These are phyloP conservation scores for Clinocottus analis DNA, from an alignment of 2,113 vertebrate species.

Conservation along the genomic window DNA sequence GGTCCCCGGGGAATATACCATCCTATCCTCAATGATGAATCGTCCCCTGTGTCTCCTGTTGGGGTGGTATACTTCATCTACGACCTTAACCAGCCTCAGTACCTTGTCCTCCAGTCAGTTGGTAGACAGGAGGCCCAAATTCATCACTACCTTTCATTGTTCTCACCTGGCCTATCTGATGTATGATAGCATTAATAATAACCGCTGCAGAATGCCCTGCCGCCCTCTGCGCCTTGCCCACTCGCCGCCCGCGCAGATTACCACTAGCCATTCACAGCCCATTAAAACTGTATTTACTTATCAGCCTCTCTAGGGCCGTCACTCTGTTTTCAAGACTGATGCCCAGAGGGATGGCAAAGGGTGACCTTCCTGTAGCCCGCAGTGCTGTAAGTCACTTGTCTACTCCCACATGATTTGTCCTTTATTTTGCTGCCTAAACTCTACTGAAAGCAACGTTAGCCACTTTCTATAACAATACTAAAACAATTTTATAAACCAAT, in stretches of 20 bases:
- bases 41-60: conserved; percentile 55
- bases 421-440: conserved; percentile 38
- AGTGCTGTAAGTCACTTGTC: conserved; percentile 52
- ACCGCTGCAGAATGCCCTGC: conserved; percentile 67
- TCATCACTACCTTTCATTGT: conserved; percentile 78
- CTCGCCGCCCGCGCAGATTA: conserved; percentile 70
- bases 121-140: conserved; percentile 71
- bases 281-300: conserved; percentile 86
- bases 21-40: conserved; percentile 66
- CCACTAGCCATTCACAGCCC: conserved; percentile 76
- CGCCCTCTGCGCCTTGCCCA: conserved; percentile 69
- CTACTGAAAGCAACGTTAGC: conserved; percentile 18
- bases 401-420: conserved; percentile 29
- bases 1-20: conserved; percentile 20
- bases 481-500: conserved; percentile 19
- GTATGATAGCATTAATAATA: conserved; percentile 85
- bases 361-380: conserved; percentile 75
- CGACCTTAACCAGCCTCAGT: conserved; percentile 71
- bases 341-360: conserved; percentile 69
- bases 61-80: conserved; percentile 67
- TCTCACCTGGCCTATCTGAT: conserved; percentile 79
- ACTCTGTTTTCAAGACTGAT: conserved; percentile 78
- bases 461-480: neutral
- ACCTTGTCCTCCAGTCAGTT: conserved; percentile 61
- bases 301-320: conserved; percentile 74